These are phyloP conservation scores for Sebastiscus tertius DNA, from an alignment of 2,797 vertebrate species.

Conservation along the genomic window DNA sequence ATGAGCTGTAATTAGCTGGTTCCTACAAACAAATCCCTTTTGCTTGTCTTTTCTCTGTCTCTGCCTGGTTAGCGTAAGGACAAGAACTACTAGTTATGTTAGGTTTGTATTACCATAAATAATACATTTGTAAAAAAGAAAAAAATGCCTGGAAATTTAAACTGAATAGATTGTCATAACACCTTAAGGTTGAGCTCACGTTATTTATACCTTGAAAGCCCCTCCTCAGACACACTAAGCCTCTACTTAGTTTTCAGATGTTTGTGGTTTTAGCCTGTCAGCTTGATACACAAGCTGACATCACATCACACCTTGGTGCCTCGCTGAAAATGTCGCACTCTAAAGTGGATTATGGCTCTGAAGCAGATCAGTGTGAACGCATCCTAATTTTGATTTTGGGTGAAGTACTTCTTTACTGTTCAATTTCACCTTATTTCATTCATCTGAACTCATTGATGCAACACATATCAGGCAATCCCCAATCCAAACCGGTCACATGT, in stretches of 20 bases:
- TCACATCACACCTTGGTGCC: neutral
- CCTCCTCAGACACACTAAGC: neutral
- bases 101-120: neutral
- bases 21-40: neutral
- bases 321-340: neutral
- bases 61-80: neutral
- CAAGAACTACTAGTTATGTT: neutral
- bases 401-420: conserved; percentile 56
- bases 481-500: neutral
- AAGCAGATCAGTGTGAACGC: neutral
- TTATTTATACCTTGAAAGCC: neutral
- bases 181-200: neutral
- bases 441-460: conserved; percentile 33
- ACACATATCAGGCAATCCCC: neutral
- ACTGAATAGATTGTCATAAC: neutral
- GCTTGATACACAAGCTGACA: neutral
- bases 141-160: neutral
- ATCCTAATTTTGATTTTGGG: conserved; percentile 3
- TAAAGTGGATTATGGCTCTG: neutral
- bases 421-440: conserved; percentile 10
- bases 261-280: neutral
- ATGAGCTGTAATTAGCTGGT: neutral
- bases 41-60: neutral
- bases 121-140: neutral
- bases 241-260: neutral